Conservation (phyloP, 1,140 invertebrate genomes). For the Sinella curviseta region DNA sequence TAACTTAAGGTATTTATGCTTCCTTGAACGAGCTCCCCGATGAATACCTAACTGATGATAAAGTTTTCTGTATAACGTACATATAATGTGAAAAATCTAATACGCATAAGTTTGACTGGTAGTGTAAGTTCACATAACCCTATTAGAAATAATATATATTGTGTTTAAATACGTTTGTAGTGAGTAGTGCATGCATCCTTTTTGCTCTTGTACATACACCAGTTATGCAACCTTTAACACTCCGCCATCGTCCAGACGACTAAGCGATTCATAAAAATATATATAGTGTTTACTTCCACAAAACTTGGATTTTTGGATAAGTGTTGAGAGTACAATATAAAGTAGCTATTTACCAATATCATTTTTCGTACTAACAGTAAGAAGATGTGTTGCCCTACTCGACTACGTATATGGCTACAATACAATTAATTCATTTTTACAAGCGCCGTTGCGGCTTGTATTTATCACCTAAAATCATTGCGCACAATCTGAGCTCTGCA, state of each 20-base stretch:
- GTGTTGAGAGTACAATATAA: neutral
- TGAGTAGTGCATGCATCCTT: too few relatives aligned
- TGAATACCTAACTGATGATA: neutral
- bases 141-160: too few relatives aligned
- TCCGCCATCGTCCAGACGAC: neutral
- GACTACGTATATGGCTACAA: neutral
- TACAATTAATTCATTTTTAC: neutral
- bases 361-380: neutral
- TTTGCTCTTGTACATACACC: too few relatives aligned
- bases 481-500: neutral
- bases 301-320: too few relatives aligned
- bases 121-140: too few relatives aligned
- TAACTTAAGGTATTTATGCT: neutral
- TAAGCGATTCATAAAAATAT: neutral
- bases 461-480: neutral
- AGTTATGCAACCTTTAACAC: too few relatives aligned
- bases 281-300: neutral
- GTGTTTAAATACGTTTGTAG: too few relatives aligned
- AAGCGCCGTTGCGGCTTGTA: neutral
- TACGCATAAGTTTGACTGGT: too few relatives aligned
- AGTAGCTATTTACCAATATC: neutral
- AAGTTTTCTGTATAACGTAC: too few relatives aligned
- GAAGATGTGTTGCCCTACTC: neutral
- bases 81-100: too few relatives aligned
- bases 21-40: neutral